Evolutionary conservation across 2,888 invertebrate genomes (phyloP).

Genomic region (Mallateleia sp.): DNA sequence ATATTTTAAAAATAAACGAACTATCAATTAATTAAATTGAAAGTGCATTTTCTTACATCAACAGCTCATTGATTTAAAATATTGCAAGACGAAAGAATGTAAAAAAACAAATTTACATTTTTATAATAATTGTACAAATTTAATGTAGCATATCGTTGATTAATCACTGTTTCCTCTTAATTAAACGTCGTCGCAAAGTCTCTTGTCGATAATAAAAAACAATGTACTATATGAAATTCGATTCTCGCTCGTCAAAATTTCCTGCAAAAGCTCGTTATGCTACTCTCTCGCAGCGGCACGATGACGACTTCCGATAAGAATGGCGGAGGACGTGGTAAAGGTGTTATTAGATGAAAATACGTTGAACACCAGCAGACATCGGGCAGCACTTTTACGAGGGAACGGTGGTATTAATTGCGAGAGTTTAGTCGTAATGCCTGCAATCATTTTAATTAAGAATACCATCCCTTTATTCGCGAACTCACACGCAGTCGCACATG

Average conservation of each 20-base stretch:
- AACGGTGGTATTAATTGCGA: constrained; percentile 86
- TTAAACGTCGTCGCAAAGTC: constrained; percentile 67
- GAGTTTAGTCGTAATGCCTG: constrained; percentile 87
- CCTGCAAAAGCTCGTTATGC: constrained; percentile 81
- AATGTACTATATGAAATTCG: constrained; percentile 65
- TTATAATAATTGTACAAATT: constrained; percentile 1
- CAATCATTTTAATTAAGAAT: constrained; percentile 88
- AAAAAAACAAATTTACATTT: not conserved
- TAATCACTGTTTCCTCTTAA: constrained; percentile 53
- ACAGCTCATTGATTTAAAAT: too few species aligned
- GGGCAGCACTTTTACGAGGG: constrained; percentile 84
- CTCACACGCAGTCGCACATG: constrained; percentile 66
- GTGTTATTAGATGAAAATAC: constrained; percentile 87
- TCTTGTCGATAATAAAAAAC: constrained; percentile 65
- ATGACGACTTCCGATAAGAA: constrained; percentile 86
- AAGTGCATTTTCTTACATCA: too few species aligned
- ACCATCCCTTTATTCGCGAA: constrained; percentile 80
- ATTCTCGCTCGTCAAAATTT: constrained; percentile 83
- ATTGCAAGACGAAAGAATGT: too few species aligned
- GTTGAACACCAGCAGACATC: constrained; percentile 85
- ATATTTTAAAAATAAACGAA: too few species aligned
- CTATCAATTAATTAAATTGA: too few species aligned
- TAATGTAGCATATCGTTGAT: constrained; percentile 7
- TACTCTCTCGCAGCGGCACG: constrained; percentile 75
- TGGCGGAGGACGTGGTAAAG: constrained; percentile 84